Base-by-base conservation (phyloP, 2,113 vertebrate genomes). In the Zosterops lateralis region DNA sequence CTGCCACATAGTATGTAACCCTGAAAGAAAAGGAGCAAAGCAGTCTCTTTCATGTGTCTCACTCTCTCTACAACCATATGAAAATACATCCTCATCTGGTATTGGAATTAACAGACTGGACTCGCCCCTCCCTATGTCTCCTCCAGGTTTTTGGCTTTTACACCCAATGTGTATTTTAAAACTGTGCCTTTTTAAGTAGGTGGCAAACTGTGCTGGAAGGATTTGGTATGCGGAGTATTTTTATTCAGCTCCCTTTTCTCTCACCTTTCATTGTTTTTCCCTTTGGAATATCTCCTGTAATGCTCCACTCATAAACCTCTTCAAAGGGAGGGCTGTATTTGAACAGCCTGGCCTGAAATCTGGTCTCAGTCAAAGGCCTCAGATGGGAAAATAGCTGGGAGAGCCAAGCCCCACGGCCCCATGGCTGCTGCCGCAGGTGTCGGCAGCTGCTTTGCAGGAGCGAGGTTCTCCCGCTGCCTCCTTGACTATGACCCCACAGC, bases 21-120 rank as follows among this genome's bases (percentile, higher is more conserved):
- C 87, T 78, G 87, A 95, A 91, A 95, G 90, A 48, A 90, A 94
- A 92, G 86, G 83, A 93, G 94, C 84, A 93, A 70, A 88, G 64
- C 93, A 92, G 65, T 7, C 36, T 73, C 93, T 96, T 95, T 96
- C 88, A 96, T 93, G 92, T 92, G 92, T 70, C 65, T 95, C 12
- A 1, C 54, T 94, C 88, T 70, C 89, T 93, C 90, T 92, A 90
- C 92, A 89, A 73, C 75, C 3, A 0, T 57, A 94, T 78, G 85
- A 92, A 95, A 96, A 96, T 75, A 96, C 82, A 88, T 85, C 72
- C 90, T 95, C 96, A 95, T 97, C 96, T 97, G 96, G 96, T 93
- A 94, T 88, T 94, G 93, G 94, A 94, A 96, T 97, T 97, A 97
- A 84, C 57, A 47, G 90, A 89, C 62, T 70, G 80, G 48, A 91